Evolutionary conservation across 1,140 invertebrate species (phyloP).

Genomic region (Steinernema khuongi): DNA sequence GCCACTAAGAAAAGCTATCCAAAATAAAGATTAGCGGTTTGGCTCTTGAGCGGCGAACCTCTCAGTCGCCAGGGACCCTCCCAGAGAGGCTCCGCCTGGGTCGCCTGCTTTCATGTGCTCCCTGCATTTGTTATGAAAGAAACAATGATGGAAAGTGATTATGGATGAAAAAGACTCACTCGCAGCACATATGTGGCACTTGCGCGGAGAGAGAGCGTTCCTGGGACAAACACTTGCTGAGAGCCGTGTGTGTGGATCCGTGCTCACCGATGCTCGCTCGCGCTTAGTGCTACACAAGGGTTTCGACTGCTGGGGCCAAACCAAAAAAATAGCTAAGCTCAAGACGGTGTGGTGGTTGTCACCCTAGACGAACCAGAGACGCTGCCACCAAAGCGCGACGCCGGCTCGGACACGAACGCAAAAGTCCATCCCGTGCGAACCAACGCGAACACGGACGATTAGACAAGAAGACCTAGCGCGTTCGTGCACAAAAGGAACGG

Average conservation of each 20-base stretch:
- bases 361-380: background rate
- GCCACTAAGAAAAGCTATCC: background rate
- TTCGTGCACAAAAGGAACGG: background rate
- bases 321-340: background rate
- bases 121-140: slow-evolving; percentile 15
- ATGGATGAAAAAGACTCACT: slow-evolving; percentile 15
- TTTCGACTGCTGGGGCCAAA: background rate
- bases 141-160: slow-evolving; percentile 15
- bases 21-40: slow-evolving; percentile 11
- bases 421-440: background rate
- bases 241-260: background rate
- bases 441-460: background rate
- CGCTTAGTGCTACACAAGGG: background rate
- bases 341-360: background rate
- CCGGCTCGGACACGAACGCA: background rate
- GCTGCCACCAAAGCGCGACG: background rate
- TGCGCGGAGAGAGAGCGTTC: slow-evolving; percentile 9
- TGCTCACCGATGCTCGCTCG: background rate
- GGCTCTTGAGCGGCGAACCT: background rate
- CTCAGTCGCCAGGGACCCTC: slow-evolving; percentile 4
- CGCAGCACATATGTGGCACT: slow-evolving; percentile 1
- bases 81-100: background rate
- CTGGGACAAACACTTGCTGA: slow-evolving; percentile 13
- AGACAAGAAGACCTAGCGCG: background rate
- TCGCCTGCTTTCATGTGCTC: slow-evolving; percentile 3